phyloP scores from a whole-genome alignment of 2,797 vertebrate genomes.

The Acanthis flammea region DNA sequence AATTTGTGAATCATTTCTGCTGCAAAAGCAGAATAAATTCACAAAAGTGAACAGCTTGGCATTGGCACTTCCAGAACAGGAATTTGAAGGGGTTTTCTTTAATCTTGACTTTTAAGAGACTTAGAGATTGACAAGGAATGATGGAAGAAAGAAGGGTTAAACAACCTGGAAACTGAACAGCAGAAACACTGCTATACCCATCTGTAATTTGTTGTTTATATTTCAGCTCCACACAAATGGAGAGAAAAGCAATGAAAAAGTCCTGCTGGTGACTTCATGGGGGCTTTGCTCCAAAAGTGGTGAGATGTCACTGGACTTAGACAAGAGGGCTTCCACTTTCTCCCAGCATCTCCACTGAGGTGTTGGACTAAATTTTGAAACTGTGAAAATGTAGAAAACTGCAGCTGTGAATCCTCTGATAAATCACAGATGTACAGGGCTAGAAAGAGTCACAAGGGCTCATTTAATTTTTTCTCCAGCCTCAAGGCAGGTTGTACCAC shows the following conservation, averaged over 20 bases:
- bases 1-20: neutral
- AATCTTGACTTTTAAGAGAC: neutral
- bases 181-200: neutral
- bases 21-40: neutral
- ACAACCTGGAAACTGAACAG: neutral
- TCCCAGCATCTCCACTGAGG: neutral
- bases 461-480: slow-evolving; percentile 35
- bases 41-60: neutral
- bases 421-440: neutral
- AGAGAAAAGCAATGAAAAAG: neutral
- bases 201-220: neutral
- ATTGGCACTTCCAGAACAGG: neutral
- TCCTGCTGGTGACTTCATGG: neutral
- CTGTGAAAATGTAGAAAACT: neutral
- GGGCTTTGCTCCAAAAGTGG: neutral
- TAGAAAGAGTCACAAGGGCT: neutral
- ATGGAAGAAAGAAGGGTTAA: neutral
- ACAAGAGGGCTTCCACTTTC: neutral
- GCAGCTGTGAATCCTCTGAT: neutral
- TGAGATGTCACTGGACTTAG: neutral
- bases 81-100: neutral
- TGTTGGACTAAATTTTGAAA: neutral
- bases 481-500: slow-evolving; percentile 5
- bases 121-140: neutral
- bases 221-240: neutral